Base-by-base conservation (phyloP, 1,140 invertebrate species). In the Bombus fervidus region DNA sequence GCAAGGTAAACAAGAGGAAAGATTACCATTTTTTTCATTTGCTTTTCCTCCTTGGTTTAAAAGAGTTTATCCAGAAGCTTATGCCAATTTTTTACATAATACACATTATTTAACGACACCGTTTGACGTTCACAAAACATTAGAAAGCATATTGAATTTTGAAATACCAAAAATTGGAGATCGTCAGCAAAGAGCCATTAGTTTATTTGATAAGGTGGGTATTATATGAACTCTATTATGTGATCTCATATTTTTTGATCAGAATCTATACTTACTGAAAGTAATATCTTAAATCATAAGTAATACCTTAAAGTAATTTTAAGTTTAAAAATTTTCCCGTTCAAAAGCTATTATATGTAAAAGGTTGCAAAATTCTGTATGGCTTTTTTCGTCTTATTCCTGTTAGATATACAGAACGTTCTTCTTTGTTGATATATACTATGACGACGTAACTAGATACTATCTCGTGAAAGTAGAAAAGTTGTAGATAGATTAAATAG, bases 1-100 rank as follows among this genome's bases (percentile, higher is more conserved):
- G 18, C 98, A 98, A 94, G 98, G 98, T 1, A 98, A 98, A 94
- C 96, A 98, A 86, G 98, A 99, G 93, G 98, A 99, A 91, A 96
- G 98, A 12, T 90, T 99, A 47, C 98, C 98, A 0, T 97, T 98
- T 87, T 98, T 99, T 93, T 97, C 97, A 0, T 96, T 98, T 78
- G 95, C 96, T 0, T 96, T 99, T 90, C 98, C 98, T 0, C 94
- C 96, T 13, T 96, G 96, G 92, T 96, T 98, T 86, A 96, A 96
- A 73, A 95, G 95, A 82, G 89, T 94, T 25, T 95, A 97, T 91
- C 96, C 97, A 0, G 90, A 95, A 59, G 96, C 96, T n/a, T 96
- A 96, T 86, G 94, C 94, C 0, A 97, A 97, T 93, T 96, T 98
- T 83, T 89, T 96, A 64, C 95, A 93, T 3, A 98, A 99, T 90